Evolutionary conservation across 1,140 invertebrate genomes (phyloP).

Genomic region (Mesaphorura yosii): DNA sequence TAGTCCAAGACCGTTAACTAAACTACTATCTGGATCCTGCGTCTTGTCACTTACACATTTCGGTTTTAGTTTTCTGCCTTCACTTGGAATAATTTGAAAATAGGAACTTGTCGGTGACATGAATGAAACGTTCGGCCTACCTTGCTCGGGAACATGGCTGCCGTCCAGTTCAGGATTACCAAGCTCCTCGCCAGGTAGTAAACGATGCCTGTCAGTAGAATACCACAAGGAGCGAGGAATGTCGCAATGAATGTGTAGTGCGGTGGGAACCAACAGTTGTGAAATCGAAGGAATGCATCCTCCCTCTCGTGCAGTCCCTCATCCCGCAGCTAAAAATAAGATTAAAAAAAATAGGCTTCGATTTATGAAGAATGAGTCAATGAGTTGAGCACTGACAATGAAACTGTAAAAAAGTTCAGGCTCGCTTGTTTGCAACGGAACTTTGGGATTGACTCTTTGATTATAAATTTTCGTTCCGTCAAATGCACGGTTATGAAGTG

Average conservation of each 20-base stretch:
- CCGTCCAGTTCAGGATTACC: slow-evolving; percentile 28
- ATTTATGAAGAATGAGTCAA: too few species aligned
- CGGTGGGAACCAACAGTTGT: slow-evolving; percentile 32
- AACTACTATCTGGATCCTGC: background rate
- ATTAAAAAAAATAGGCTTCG: background rate
- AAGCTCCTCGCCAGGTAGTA: slow-evolving; percentile 26
- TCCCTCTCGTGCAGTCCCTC: slow-evolving; percentile 23
- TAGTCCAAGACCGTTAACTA: background rate
- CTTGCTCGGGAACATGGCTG: slow-evolving; percentile 25
- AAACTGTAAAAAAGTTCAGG: background rate
- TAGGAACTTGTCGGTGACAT: too few species aligned
- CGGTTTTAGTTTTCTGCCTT: background rate
- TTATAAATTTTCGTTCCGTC: too few species aligned
- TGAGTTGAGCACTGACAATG: background rate
- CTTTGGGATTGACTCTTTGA: background rate
- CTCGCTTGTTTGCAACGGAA: background rate
- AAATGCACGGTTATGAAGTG: too few species aligned
- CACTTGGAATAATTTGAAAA: too few species aligned
- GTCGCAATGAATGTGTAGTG: slow-evolving; percentile 19
- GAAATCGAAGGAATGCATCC: slow-evolving; percentile 15
- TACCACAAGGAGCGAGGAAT: slow-evolving; percentile 28
- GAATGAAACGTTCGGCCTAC: too few species aligned
- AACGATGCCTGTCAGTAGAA: slow-evolving; percentile 23
- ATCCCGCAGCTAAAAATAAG: slow-evolving; percentile 13
- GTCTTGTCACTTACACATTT: background rate